phyloP scores from a whole-genome alignment of 2,797 vertebrate species.

The Neopelma chrysocephalum region DNA sequence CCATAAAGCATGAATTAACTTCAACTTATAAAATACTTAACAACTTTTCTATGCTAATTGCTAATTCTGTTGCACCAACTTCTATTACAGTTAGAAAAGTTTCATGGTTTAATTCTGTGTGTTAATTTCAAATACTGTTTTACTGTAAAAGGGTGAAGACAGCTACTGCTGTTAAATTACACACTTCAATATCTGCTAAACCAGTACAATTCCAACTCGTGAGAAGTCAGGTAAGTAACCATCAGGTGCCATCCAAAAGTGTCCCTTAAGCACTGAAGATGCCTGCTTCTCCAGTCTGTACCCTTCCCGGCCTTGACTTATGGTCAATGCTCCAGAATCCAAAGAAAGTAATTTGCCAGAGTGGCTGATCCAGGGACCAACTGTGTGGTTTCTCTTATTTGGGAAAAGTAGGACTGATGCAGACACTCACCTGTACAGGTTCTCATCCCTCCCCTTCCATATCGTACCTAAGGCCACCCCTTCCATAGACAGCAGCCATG shows the following conservation, averaged over 20 bases:
- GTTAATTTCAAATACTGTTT: background rate
- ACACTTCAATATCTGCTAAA: background rate
- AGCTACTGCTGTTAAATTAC: background rate
- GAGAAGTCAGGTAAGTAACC: background rate
- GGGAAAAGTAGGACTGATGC: background rate
- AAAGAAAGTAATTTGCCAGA: background rate
- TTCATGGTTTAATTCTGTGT: background rate
- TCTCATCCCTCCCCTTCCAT: background rate
- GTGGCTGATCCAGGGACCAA: background rate
- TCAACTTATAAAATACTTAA: background rate
- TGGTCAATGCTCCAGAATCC: background rate
- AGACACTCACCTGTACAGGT: background rate
- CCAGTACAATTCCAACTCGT: background rate
- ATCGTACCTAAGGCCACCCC: background rate
- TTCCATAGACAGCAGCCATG: conserved; percentile 32
- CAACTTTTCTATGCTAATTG: background rate
- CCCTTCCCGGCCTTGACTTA: background rate
- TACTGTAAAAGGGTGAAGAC: background rate
- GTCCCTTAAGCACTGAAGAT: background rate
- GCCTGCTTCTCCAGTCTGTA: background rate
- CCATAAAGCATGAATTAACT: background rate
- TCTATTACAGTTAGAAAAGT: background rate
- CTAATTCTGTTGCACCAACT: background rate
- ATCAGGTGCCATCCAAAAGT: background rate
- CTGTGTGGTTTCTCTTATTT: background rate